Percentiles rank a stretch among this genome's conserved stretches.
Conservation (phyloP, 1,140 invertebrate species). For the Ylistrum balloti region DNA sequence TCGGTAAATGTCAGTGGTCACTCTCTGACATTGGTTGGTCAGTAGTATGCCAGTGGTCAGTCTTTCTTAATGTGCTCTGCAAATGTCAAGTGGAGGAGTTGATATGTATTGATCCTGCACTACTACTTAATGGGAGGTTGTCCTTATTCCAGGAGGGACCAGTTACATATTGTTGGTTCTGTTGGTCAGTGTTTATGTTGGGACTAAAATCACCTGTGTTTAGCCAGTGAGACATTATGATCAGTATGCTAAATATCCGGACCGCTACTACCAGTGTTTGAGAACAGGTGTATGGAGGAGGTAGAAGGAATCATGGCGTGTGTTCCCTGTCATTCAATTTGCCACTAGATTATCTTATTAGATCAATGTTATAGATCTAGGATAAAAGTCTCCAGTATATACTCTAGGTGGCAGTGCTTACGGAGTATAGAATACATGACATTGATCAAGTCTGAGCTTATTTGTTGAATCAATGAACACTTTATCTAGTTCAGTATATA, state of each 20-base stretch:
- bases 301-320: not conserved
- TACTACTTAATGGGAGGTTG: too few relatives aligned
- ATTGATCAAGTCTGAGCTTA: not conserved
- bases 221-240: not conserved
- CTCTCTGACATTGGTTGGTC: not conserved
- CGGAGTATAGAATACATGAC: not conserved
- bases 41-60: conserved; percentile 12
- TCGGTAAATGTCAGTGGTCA: conserved; percentile 2
- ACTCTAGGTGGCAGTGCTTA: not conserved
- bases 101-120: not conserved
- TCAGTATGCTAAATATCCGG: not conserved
- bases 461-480: conserved; percentile 9
- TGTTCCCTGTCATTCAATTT: not conserved
- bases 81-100: not conserved
- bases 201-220: not conserved
- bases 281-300: not conserved
- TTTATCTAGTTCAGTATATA: not conserved
- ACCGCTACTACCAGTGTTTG: not conserved
- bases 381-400: not conserved
- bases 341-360: not conserved
- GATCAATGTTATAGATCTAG: conserved; percentile 21
- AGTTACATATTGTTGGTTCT: not conserved
- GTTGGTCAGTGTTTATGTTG: not conserved
- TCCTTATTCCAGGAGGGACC: not conserved
- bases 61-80: not conserved